phyloP scores from a whole-genome alignment of 2,888 invertebrate genomes.

The Drosophila incognita region DNA sequence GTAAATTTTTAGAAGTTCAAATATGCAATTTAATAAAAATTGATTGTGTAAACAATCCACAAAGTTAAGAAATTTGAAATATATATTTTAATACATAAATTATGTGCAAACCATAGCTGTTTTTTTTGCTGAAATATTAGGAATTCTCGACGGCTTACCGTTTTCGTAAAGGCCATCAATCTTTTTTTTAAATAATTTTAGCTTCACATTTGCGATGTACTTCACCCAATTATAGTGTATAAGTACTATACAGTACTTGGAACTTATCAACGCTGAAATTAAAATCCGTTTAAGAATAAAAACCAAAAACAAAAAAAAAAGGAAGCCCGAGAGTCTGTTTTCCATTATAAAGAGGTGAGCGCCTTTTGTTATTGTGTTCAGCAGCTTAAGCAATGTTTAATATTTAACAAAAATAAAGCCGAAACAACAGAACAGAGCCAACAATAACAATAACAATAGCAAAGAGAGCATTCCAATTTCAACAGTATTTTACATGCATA shows the following conservation, averaged over 20 bases:
- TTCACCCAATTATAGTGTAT: conserved; percentile 17
- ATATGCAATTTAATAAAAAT: background rate
- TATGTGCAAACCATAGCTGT: background rate
- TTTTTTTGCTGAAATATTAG: background rate
- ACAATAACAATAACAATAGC: conserved; percentile 19
- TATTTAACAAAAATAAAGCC: conserved; percentile 72
- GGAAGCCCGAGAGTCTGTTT: conserved; percentile 25
- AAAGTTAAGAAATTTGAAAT: too few species aligned
- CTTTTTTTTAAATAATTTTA: background rate
- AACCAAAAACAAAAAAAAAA: conserved; percentile 17
- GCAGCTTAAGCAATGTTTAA: conserved; percentile 72
- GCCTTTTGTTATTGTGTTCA: conserved; percentile 66
- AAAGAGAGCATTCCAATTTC: conserved; percentile 44
- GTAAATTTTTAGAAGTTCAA: background rate
- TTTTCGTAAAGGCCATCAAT: too few species aligned
- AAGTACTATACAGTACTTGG: conserved; percentile 6
- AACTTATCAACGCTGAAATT: conserved; percentile 50
- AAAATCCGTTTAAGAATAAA: conserved; percentile 53
- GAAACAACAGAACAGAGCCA: conserved; percentile 33
- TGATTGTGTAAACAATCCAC: too few species aligned
- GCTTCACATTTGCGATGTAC: background rate
- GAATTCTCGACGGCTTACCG: background rate
- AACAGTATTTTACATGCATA: conserved; percentile 6
- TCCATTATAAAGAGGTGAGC: conserved; percentile 28
- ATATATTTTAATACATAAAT: background rate